phyloP scores from a whole-genome alignment of 2,797 vertebrate species.

The Anas georgica region DNA sequence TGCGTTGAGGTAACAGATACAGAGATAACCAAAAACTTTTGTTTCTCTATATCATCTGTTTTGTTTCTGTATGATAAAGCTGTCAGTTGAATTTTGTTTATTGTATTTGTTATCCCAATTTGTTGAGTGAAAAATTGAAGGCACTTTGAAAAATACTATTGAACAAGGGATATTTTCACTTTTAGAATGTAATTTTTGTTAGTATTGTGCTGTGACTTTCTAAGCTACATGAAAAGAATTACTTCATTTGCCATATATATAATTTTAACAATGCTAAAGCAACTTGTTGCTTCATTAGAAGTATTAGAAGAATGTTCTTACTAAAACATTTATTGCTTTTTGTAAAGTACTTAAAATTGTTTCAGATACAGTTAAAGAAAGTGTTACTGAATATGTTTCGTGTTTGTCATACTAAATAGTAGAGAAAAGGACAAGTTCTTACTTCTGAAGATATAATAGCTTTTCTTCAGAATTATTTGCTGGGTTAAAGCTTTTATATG shows the following conservation, averaged over 20 bases:
- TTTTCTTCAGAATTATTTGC: conserved; percentile 11
- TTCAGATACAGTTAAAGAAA: neutral
- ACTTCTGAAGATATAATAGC: neutral
- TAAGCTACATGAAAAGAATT: neutral
- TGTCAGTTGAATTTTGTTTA: neutral
- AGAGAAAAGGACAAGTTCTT: neutral
- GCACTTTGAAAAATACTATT: neutral
- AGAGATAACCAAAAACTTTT: neutral
- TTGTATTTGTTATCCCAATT: neutral
- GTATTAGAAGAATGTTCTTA: neutral
- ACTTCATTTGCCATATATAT: neutral
- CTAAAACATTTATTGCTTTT: neutral
- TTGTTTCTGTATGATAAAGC: neutral
- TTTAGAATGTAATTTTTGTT: neutral
- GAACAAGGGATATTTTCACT: neutral
- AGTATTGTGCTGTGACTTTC: neutral
- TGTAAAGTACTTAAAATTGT: neutral
- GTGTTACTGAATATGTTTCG: neutral
- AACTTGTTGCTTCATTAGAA: neutral
- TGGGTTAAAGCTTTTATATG: neutral
- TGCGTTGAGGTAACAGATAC: neutral
- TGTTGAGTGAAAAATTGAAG: neutral
- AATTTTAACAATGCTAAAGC: neutral
- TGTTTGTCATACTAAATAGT: neutral
- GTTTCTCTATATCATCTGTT: neutral